A percentile compares a stretch with the other conserved stretches of the same genome.
phyloP scores from a whole-genome alignment of 2,797 vertebrate genomes.

The Falco columbarius region DNA sequence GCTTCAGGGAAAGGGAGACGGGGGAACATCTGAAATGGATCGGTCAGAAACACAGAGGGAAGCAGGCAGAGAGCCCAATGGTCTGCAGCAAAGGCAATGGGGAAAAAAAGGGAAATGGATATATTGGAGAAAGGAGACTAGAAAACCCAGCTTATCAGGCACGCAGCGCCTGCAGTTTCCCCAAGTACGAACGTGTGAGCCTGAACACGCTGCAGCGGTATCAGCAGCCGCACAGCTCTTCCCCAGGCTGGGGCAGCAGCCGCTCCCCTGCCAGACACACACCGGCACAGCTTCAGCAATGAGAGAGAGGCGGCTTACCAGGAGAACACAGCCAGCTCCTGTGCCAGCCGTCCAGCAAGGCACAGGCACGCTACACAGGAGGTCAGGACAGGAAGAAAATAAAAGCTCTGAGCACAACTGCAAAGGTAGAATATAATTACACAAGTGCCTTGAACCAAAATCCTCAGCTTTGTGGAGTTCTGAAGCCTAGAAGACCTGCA shows the following conservation, averaged over 20 bases:
- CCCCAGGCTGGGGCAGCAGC: background rate
- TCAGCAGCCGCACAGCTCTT: background rate
- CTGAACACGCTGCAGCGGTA: background rate
- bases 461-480: background rate
- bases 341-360: background rate
- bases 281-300: background rate
- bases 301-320: background rate
- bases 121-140: background rate
- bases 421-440: background rate
- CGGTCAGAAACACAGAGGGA: background rate
- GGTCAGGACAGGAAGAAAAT: background rate
- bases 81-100: background rate
- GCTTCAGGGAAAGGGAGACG: background rate
- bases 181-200: accelerated
- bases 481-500: background rate
- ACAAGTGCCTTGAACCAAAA: background rate
- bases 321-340: background rate
- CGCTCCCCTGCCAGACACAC: background rate
- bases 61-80: background rate
- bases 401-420: background rate
- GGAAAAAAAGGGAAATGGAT: background rate
- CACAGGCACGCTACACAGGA: background rate
- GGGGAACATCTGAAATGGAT: background rate
- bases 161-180: accelerated
- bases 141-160: background rate